A percentile compares a stretch with the other conserved stretches of the same genome.
Evolutionary conservation across 2,113 vertebrate species (phyloP).

Genomic region (crab-eating macaque (Macaca fascicularis)): T2T-MFA8v1.1 NC_088377.1:29688501-29689000

Average conservation of each 20-base stretch:
- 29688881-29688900: conserved; percentile 75
- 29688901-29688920: too few relatives aligned
- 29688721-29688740: conserved; percentile 77
- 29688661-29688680: neutral
- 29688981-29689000: neutral
- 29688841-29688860: conserved; percentile 89
- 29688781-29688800: conserved; percentile 91
- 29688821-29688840: conserved; percentile 88
- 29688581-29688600: neutral
- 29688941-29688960: neutral
- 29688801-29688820: conserved; percentile 90
- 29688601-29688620: neutral
- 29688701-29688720: neutral
- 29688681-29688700: neutral
- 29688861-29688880: conserved; percentile 92
- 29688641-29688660: neutral
- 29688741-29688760: conserved; percentile 98
- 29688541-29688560: neutral
- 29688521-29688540: neutral
- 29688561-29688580: neutral
- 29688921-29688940: too few relatives aligned
- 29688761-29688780: conserved; percentile 97
- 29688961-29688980: neutral
- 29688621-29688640: neutral
- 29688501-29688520: neutral